Evolutionary conservation across 1,140 invertebrate genomes (phyloP).

Genomic region (Drosophila kanapiae): DNA sequence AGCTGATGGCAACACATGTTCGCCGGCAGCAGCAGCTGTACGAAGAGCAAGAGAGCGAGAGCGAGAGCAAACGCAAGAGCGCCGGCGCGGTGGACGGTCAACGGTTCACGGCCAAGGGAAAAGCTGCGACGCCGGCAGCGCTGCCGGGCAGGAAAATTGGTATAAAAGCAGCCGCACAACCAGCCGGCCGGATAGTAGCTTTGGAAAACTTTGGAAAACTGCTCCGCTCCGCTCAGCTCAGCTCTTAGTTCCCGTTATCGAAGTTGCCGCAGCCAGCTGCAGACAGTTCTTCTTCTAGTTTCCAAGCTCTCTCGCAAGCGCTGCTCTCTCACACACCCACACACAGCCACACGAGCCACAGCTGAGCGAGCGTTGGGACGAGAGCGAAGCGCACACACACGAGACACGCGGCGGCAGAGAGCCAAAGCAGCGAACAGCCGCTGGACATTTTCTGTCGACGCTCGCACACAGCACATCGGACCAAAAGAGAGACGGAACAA

Average conservation of each 20-base stretch:
- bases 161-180: conserved; percentile 70
- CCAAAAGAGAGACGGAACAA: conserved; percentile 19
- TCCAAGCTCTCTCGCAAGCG: conserved; percentile 34
- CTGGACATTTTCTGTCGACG: conserved; percentile 2
- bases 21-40: conserved; percentile 23
- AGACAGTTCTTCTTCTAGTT: conserved; percentile 33
- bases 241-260: conserved; percentile 57
- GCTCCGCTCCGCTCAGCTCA: conserved; percentile 57
- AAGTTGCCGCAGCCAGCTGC: conserved; percentile 59
- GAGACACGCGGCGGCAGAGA: conserved; percentile 21
- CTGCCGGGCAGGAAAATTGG: conserved; percentile 64
- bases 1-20: conserved; percentile 51
- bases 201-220: conserved; percentile 82
- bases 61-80: background rate
- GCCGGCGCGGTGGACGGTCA: conserved; percentile 7
- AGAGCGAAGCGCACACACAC: background rate
- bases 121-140: conserved; percentile 58
- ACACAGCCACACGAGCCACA: conserved; percentile 28
- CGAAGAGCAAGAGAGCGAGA: conserved; percentile 4
- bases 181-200: conserved; percentile 79
- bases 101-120: conserved; percentile 78
- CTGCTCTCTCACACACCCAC: conserved; percentile 33
- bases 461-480: conserved; percentile 56
- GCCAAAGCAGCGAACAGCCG: background rate
- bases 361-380: conserved; percentile 33